Evolutionary conservation across 1,140 invertebrate species (phyloP).

Genomic region (Tyrophagus putrescentiae): DNA sequence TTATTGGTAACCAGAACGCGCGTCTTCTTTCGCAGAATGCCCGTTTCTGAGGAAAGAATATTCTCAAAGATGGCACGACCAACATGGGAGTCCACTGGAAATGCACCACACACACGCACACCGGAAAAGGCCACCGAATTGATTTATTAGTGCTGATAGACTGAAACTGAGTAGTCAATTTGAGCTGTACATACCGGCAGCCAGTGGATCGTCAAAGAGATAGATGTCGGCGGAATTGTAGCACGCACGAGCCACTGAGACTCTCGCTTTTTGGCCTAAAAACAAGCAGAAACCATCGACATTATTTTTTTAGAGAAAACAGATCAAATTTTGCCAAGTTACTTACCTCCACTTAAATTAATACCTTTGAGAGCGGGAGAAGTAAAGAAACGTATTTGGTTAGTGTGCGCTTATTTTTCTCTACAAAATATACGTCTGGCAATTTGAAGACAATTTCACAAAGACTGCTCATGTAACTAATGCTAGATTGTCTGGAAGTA

Average conservation of each 20-base stretch:
- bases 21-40: slow-evolving; percentile 29
- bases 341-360: slow-evolving; percentile 8
- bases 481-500: no score
- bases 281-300: no score
- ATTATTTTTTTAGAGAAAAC: no score
- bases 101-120: not conserved
- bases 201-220: slow-evolving; percentile 38
- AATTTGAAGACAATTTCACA: no score
- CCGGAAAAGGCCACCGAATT: not conserved
- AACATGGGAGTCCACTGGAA: slow-evolving; percentile 34
- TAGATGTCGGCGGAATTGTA: slow-evolving; percentile 34
- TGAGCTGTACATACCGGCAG: slow-evolving; percentile 29
- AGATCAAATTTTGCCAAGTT: not conserved
- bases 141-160: no score
- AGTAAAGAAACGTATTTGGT: no score
- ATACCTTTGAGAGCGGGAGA: no score
- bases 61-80: slow-evolving; percentile 36
- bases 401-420: no score
- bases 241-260: slow-evolving; percentile 30
- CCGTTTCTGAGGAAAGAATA: slow-evolving; percentile 32
- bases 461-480: no score
- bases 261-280: slow-evolving; percentile 30
- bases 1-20: slow-evolving; percentile 34
- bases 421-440: no score
- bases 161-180: no score